phyloP scores from a whole-genome alignment of 2,113 vertebrate species.

The Cyanoderma ruficeps region DNA sequence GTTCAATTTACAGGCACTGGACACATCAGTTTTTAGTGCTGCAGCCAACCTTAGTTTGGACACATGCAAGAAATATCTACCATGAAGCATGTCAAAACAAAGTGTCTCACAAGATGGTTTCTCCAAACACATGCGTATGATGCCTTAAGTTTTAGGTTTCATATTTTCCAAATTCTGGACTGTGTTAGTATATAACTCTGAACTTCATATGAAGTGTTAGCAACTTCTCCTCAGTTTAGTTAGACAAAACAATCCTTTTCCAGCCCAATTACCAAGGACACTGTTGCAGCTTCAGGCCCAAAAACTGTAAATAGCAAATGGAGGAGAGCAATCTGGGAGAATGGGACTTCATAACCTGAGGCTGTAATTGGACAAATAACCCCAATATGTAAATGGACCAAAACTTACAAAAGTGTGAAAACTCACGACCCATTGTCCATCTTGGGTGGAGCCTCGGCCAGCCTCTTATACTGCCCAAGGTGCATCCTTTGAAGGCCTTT shows the following conservation, averaged over 20 bases:
- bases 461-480: neutral
- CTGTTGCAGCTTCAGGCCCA: neutral
- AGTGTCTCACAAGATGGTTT: neutral
- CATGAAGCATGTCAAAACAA: neutral
- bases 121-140: neutral
- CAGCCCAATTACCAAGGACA: neutral
- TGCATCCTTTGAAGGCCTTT: neutral
- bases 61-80: neutral
- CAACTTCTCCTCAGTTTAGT: neutral
- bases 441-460: fast-evolving
- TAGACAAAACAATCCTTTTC: neutral
- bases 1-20: neutral
- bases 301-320: neutral
- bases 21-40: neutral
- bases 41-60: neutral
- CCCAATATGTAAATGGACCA: neutral
- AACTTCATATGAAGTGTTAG: neutral
- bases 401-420: neutral
- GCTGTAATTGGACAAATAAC: neutral
- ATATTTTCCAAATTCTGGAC: neutral
- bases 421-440: fast-evolving
- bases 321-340: neutral
- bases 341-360: neutral
- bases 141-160: neutral
- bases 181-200: neutral